Percentiles rank a stretch among this genome's conserved stretches.
phyloP scores from a whole-genome alignment of 2,113 vertebrate species.

The Phalacrocorax aristotelis region DNA sequence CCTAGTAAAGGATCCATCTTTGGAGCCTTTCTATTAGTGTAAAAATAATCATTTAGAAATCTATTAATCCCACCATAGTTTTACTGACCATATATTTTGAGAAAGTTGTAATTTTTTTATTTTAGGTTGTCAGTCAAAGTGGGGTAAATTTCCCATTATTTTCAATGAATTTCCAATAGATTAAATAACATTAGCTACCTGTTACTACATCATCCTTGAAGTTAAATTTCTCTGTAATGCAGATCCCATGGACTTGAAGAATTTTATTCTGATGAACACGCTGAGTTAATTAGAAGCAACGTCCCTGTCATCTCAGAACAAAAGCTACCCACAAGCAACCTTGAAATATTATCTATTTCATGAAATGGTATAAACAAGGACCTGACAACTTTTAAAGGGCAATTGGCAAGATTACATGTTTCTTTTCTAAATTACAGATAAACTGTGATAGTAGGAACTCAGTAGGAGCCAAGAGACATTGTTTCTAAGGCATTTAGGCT shows the following conservation, averaged over 20 bases:
- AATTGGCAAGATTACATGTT: constrained; percentile 40
- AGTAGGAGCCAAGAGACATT: not conserved
- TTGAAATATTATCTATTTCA: constrained; percentile 11
- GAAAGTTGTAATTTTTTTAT: constrained; percentile 16
- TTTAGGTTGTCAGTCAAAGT: not conserved
- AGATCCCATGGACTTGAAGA: not conserved
- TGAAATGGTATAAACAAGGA: not conserved
- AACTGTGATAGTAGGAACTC: not conserved
- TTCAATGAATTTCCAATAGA: not conserved
- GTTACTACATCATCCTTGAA: not conserved
- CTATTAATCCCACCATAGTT: not conserved
- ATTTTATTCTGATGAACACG: not conserved
- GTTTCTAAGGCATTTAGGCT: not conserved
- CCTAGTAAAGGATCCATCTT: not conserved
- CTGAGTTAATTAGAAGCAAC: not conserved
- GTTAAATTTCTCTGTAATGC: not conserved
- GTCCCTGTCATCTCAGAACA: not conserved
- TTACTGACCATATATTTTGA: not conserved
- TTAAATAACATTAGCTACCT: not conserved
- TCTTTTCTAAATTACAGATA: constrained; percentile 20
- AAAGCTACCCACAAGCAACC: constrained; percentile 20
- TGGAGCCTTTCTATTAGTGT: not conserved
- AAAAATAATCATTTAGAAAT: constrained; percentile 1
- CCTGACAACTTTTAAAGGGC: constrained; percentile 12
- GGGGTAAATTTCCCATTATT: not conserved